These are phyloP conservation scores for Epistrophella euchroma DNA, from an alignment of 2,888 invertebrate genomes.

Conservation along the genomic window DNA sequence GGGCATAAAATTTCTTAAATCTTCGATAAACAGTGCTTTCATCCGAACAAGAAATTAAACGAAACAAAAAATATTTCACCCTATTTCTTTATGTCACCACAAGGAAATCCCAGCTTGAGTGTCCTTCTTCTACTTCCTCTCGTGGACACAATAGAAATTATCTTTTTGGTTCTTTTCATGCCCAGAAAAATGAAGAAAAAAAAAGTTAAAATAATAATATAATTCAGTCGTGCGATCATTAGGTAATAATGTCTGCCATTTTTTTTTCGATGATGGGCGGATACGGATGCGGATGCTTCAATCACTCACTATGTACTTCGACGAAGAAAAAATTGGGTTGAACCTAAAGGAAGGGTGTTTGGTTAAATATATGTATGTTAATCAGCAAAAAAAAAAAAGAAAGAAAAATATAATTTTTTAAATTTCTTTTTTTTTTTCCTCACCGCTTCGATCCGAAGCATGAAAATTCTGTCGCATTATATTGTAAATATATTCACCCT, in stretches of 20 bases:
- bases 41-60: not conserved
- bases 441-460: slow-evolving; percentile 8
- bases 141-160: slow-evolving; percentile 29
- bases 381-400: not conserved
- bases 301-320: slow-evolving; percentile 43
- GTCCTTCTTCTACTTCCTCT: slow-evolving; percentile 3
- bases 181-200: not conserved
- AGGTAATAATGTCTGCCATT: slow-evolving; percentile 68
- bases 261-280: slow-evolving; percentile 53
- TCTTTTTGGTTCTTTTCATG: slow-evolving; percentile 22
- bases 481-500: slow-evolving; percentile 72
- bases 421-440: slow-evolving; percentile 57
- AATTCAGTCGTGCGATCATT: slow-evolving; percentile 73
- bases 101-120: slow-evolving; percentile 4
- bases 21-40: not conserved
- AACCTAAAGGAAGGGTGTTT: slow-evolving; percentile 21
- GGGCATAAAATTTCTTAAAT: not conserved
- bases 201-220: slow-evolving; percentile 62
- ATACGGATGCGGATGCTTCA: slow-evolving; percentile 54
- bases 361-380: slow-evolving; percentile 19
- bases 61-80: not conserved
- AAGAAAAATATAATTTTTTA: slow-evolving; percentile 59
- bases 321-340: slow-evolving; percentile 2
- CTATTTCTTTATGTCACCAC: not conserved
- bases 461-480: slow-evolving; percentile 47